These are phyloP conservation scores for Hycleus cichorii DNA, from an alignment of 1,140 invertebrate species.

Conservation along the genomic window DNA sequence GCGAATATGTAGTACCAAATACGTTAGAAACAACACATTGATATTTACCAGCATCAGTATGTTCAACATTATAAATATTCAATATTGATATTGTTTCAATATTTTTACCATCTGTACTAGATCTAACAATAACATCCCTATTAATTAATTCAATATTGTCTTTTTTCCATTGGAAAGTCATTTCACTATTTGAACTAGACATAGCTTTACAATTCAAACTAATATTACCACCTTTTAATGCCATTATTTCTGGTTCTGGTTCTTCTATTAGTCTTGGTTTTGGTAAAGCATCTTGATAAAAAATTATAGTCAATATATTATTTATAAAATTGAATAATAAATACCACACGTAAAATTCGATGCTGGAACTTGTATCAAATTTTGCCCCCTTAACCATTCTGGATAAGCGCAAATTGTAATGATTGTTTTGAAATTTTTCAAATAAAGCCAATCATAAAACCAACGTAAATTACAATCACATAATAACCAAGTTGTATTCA, in stretches of 20 bases:
- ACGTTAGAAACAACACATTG: constrained; percentile 88
- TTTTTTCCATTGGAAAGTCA: constrained; percentile 81
- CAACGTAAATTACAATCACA: constrained; percentile 34
- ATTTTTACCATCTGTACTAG: constrained; percentile 42
- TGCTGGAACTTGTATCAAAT: constrained; percentile 56
- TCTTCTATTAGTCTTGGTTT: constrained; percentile 78
- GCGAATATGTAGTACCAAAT: constrained; percentile 84
- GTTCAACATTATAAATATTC: constrained; percentile 62
- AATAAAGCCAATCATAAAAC: constrained; percentile 29
- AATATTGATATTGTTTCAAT: constrained; percentile 55
- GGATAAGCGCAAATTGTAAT: constrained; percentile 64
- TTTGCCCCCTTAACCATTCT: constrained; percentile 56
- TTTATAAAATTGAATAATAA: not conserved
- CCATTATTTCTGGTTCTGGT: constrained; percentile 70
- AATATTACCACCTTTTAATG: constrained; percentile 77
- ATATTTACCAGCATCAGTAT: constrained; percentile 76
- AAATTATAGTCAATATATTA: not conserved
- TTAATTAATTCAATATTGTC: constrained; percentile 68
- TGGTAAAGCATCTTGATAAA: constrained; percentile 60
- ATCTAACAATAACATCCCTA: constrained; percentile 26
- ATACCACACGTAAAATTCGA: constrained; percentile 68
- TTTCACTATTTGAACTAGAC: constrained; percentile 49
- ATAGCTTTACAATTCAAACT: constrained; percentile 74
- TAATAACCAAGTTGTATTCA: constrained; percentile 55
- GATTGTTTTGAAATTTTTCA: constrained; percentile 25